Evolutionary conservation across 2,113 vertebrate genomes (phyloP).

Genomic region (Campylomormyrus tamandua): DNA sequence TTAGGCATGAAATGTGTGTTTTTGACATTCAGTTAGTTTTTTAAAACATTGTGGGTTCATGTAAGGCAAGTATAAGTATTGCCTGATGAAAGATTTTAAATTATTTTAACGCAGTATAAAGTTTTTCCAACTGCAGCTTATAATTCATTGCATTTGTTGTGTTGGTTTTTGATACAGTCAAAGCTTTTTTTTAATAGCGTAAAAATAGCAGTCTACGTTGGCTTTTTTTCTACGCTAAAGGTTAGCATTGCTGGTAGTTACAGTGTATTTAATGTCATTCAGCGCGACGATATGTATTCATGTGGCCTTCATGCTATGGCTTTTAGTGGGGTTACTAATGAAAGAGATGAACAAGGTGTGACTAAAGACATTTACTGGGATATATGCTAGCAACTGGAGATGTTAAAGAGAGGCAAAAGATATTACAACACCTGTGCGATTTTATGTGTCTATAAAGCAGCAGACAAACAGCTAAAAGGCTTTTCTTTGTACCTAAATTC

Average conservation of each 20-base stretch:
- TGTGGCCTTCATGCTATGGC: neutral
- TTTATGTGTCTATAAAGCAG: neutral
- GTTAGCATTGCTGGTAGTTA: neutral
- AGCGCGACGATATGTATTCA: neutral
- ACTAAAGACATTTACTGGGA: conserved; percentile 10
- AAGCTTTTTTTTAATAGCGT: neutral
- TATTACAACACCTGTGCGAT: neutral
- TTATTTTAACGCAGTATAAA: neutral
- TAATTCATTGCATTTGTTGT: neutral
- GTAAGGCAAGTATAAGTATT: neutral
- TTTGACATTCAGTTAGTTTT: neutral
- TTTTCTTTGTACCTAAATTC: neutral
- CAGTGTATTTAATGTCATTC: neutral
- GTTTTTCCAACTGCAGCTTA: neutral
- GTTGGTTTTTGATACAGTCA: neutral
- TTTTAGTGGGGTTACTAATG: neutral
- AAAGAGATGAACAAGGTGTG: neutral
- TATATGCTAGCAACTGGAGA: neutral
- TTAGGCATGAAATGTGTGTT: neutral
- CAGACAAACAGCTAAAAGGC: neutral
- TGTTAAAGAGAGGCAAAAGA: neutral
- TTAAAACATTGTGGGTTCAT: neutral
- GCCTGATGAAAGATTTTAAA: neutral
- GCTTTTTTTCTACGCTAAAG: neutral
- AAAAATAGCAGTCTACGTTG: neutral